Evolutionary conservation across 2,888 invertebrate genomes (phyloP), one percentile per base, ranked within the genome.

Genomic region (Belgica antarctica): DNA sequence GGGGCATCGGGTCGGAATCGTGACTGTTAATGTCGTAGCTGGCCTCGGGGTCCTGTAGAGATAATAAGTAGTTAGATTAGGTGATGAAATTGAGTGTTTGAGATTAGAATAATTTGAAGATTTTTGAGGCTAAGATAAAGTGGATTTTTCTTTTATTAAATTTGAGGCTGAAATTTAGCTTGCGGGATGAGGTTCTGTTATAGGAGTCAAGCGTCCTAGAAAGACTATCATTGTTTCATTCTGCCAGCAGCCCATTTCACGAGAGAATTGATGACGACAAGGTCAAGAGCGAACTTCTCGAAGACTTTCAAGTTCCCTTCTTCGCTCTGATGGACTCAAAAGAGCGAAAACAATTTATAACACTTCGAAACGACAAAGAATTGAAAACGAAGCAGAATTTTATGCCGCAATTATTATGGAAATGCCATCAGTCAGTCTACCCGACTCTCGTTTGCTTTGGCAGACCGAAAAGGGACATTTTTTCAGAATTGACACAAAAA

Each of bases 1-100:
- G 87, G 0, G 98, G 98, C 86, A 94, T 95, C 0, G 98, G 98
- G 80, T 99, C 96, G 1, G 90, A 86, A 79, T 99, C 98, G 77
- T 95, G 91, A 72, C 90, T 92, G 78, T 99, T 98, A 52, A 98
- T 96, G 81, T 98, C 98, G 79, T 94, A 97, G 36, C 96, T 96
- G 41, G 97, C 97, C 80, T 89, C 85, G 0, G 92, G 91, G 81
- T 98, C 96, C 94, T 97, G 80, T 46, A 76, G 75, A 74, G 25
- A 59, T 27, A 59, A 59, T 19, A 46, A 12, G 15, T 4, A 46
- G 4, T 7, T 46, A 46, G n/a, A n/a, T n/a, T n/a, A n/a, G n/a
- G n/a, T n/a, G n/a, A n/a, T n/a, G n/a, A n/a, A n/a, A n/a, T n/a
- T n/a, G n/a, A n/a, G n/a, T n/a, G n/a, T n/a, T n/a, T n/a, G n/a